A percentile compares a stretch with the other conserved stretches of the same genome.
These are phyloP conservation scores for Zosterops japonicus DNA, from an alignment of 2,113 vertebrate genomes.

Conservation along the genomic window DNA sequence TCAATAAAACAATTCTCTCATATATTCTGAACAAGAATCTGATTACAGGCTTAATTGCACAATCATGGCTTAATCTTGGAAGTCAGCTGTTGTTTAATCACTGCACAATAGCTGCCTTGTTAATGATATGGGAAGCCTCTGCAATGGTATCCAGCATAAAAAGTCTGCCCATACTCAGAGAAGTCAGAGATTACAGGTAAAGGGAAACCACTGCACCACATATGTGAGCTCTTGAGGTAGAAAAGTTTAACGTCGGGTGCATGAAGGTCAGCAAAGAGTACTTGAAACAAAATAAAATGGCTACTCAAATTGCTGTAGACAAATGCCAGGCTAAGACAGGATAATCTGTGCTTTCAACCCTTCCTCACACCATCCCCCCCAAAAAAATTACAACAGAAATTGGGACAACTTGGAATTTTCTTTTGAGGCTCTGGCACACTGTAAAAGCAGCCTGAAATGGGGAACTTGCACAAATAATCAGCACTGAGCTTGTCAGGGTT, in stretches of 20 bases:
- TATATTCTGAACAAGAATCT: constrained; percentile 38
- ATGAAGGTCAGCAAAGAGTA: not conserved
- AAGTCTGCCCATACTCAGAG: not conserved
- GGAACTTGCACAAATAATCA: not conserved
- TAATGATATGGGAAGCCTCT: constrained; percentile 59
- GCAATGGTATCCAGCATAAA: not conserved
- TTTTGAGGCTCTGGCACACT: not conserved
- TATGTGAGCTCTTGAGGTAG: accelerated
- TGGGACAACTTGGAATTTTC: not conserved
- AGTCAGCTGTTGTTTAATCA: constrained; percentile 70
- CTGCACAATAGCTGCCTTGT: constrained; percentile 54
- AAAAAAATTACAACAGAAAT: not conserved
- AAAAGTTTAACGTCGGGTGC: not conserved
- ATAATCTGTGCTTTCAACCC: not conserved
- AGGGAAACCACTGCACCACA: not conserved
- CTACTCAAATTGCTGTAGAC: not conserved
- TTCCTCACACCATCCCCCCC: accelerated
- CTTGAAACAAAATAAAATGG: not conserved
- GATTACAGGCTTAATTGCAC: constrained; percentile 69
- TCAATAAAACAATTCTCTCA: constrained; percentile 43
- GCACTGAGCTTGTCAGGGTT: not conserved
- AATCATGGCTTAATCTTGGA: constrained; percentile 61
- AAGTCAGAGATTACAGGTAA: not conserved
- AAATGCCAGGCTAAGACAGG: not conserved
- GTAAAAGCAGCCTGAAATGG: not conserved